Evolutionary conservation across 2,888 invertebrate genomes (phyloP).

Genomic region (Itoplectis maculator): DNA sequence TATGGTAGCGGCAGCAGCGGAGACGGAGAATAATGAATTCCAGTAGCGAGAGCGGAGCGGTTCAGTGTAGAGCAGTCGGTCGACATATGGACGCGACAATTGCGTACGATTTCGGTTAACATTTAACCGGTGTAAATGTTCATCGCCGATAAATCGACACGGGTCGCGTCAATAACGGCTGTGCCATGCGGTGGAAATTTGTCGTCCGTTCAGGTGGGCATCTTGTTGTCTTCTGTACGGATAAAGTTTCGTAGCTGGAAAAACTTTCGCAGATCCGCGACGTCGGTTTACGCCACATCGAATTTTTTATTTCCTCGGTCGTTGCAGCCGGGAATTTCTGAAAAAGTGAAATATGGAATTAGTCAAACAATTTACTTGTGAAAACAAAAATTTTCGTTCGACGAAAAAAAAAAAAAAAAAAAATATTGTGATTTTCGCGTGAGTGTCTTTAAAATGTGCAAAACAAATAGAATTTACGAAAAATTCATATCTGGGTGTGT

Average conservation of each 20-base stretch:
- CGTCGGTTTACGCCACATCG: background rate
- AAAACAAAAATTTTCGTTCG: too few species aligned
- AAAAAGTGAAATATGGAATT: background rate
- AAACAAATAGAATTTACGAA: too few species aligned
- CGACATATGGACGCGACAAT: conserved; percentile 67
- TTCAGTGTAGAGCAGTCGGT: conserved; percentile 54
- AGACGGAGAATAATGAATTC: conserved; percentile 60
- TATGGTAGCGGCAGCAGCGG: conserved; percentile 19
- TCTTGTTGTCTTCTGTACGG: background rate
- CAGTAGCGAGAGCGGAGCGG: conserved; percentile 60
- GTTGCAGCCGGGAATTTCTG: background rate
- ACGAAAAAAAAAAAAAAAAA: too few species aligned
- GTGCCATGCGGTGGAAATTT: conserved; percentile 59
- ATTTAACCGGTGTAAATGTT: conserved; percentile 70
- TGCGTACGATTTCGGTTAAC: conserved; percentile 66
- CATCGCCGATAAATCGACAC: conserved; percentile 57
- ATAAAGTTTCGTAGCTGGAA: background rate
- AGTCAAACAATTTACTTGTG: too few species aligned
- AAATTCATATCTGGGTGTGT: too few species aligned
- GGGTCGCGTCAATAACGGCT: conserved; percentile 41
- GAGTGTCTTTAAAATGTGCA: too few species aligned
- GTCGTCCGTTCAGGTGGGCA: conserved; percentile 65
- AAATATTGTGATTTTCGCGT: too few species aligned
- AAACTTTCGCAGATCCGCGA: background rate
- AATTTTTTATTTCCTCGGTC: background rate